Conservation (phyloP, 2,113 vertebrate genomes). For the Ameiurus melas region DNA sequence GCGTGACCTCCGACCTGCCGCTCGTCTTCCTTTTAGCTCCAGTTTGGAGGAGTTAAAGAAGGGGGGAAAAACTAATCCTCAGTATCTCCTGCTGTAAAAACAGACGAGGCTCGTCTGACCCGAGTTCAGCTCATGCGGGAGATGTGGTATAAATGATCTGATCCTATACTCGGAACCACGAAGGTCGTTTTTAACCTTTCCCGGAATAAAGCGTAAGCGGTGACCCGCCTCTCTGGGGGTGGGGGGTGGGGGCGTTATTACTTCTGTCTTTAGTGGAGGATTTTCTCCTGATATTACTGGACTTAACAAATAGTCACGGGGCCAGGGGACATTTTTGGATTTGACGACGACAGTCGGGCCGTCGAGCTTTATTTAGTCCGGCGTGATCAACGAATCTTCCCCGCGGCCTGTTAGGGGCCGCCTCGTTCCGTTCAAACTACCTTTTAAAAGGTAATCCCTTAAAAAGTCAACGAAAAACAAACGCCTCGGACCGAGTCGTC, state of each 20-base stretch:
- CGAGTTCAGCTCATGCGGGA: slow-evolving; percentile 40
- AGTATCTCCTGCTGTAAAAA: slow-evolving; percentile 61
- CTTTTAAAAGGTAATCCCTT: background rate
- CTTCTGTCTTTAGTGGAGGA: slow-evolving; percentile 64
- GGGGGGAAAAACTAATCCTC: slow-evolving; percentile 63
- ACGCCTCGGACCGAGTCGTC: background rate
- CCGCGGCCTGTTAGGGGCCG: background rate
- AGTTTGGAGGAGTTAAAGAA: slow-evolving; percentile 33
- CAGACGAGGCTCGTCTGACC: background rate
- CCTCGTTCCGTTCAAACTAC: background rate
- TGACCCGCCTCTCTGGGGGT: background rate
- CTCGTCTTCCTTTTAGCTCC: slow-evolving; percentile 13
- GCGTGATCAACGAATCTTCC: background rate
- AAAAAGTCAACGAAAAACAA: background rate
- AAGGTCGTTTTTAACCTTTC: slow-evolving; percentile 73
- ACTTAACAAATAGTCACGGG: slow-evolving; percentile 79
- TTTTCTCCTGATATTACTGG: slow-evolving; percentile 72
- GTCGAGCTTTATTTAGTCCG: slow-evolving; percentile 43
- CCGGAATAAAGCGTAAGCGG: slow-evolving; percentile 66
- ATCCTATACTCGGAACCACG: slow-evolving; percentile 59
- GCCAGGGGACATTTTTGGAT: slow-evolving; percentile 70
- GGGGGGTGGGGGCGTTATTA: slow-evolving; percentile 36
- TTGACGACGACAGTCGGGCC: slow-evolving; percentile 41
- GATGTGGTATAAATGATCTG: slow-evolving; percentile 75
- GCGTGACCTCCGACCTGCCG: slow-evolving; percentile 68